phyloP scores from a whole-genome alignment of 1,140 invertebrate genomes.

The Eupristina koningsbergeri region DNA sequence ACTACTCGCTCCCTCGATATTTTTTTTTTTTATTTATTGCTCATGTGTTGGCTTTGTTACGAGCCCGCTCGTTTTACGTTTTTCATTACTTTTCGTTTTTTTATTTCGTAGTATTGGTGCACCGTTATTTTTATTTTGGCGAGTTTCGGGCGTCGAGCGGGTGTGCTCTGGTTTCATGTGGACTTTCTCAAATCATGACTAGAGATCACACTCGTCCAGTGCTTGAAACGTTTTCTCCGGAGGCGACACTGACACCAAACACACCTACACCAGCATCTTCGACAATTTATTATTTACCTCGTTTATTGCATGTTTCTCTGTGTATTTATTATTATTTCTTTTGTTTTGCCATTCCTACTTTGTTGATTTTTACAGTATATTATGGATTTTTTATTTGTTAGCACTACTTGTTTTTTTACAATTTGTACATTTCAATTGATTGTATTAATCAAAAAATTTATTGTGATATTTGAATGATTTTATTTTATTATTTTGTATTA shows the following conservation, averaged over 20 bases:
- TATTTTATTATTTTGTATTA: slow-evolving; percentile 34
- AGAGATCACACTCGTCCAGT: slow-evolving; percentile 70
- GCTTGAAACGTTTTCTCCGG: slow-evolving; percentile 59
- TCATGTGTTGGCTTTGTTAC: neutral
- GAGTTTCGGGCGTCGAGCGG: slow-evolving; percentile 59
- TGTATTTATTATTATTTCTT: neutral
- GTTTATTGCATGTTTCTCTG: neutral
- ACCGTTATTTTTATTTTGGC: slow-evolving; percentile 37
- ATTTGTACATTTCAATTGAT: neutral
- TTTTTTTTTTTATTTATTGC: too few species aligned
- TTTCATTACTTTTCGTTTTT: neutral
- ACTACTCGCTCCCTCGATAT: neutral
- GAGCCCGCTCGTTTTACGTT: neutral
- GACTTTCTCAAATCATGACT: slow-evolving; percentile 64
- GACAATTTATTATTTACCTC: slow-evolving; percentile 21
- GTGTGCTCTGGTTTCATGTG: slow-evolving; percentile 69
- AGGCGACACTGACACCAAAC: slow-evolving; percentile 38
- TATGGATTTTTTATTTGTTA: neutral
- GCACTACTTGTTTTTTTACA: neutral
- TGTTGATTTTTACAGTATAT: slow-evolving; percentile 18
- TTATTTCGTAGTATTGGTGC: neutral
- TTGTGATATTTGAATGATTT: slow-evolving; percentile 37
- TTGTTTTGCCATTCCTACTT: neutral
- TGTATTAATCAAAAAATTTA: slow-evolving; percentile 6
- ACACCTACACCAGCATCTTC: slow-evolving; percentile 22